Evolutionary conservation across 1,140 invertebrate genomes (phyloP).

Genomic region (Adoxophyes honmai): DNA sequence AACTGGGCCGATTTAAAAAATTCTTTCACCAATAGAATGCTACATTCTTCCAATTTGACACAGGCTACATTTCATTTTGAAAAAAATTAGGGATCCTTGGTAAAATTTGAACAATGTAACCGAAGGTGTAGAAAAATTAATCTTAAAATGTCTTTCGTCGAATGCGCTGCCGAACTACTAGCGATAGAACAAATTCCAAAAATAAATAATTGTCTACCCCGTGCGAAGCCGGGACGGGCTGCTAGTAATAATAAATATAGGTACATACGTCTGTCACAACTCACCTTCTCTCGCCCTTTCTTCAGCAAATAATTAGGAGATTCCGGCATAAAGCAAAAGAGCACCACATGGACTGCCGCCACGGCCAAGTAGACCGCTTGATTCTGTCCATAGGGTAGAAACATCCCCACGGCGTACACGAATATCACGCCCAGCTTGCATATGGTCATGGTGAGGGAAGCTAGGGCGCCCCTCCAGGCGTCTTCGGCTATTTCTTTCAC

Average conservation of each 20-base stretch:
- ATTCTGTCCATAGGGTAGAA: conserved; percentile 26
- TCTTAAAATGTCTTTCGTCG: no score
- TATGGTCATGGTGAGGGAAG: conserved; percentile 38
- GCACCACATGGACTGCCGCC: conserved; percentile 22
- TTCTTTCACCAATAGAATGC: no score
- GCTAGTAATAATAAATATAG: no score
- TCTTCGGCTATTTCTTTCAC: conserved; percentile 75
- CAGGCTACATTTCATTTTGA: no score
- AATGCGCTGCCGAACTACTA: no score
- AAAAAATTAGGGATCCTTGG: no score
- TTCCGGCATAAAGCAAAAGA: conserved; percentile 41
- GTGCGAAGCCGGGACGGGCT: neutral
- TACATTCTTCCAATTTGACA: no score
- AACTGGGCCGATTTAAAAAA: no score
- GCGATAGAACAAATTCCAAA: no score
- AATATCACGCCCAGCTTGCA: conserved; percentile 43
- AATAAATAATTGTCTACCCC: neutral
- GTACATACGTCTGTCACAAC: neutral
- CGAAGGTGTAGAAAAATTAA: no score
- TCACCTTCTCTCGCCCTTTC: conserved; percentile 34
- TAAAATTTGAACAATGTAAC: no score
- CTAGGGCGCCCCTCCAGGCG: conserved; percentile 51
- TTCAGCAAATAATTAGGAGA: conserved; percentile 40
- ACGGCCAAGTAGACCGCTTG: conserved; percentile 34
- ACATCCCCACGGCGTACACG: conserved; percentile 37